A percentile compares a stretch with the other conserved stretches of the same genome.
Conservation (phyloP, 2,113 vertebrate species). For the Hystrix cristata region DNA sequence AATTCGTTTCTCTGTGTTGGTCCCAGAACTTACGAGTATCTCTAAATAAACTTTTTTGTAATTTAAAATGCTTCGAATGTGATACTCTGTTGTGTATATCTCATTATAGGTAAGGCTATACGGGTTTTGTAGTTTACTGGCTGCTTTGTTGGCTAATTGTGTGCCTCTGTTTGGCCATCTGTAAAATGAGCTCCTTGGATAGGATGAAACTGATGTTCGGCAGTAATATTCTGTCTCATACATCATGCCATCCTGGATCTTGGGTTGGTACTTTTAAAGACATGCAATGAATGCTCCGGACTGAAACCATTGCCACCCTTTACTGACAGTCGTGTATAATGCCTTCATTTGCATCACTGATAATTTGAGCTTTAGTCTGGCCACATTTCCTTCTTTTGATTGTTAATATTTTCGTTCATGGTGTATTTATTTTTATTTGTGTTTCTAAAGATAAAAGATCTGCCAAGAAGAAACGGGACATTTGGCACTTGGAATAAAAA, state of each 20-base stretch:
- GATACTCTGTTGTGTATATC: neutral
- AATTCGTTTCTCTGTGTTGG: neutral
- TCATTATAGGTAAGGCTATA: neutral
- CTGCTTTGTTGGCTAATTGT: neutral
- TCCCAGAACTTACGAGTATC: neutral
- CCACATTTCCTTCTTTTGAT: neutral
- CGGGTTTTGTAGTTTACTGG: neutral
- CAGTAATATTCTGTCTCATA: neutral
- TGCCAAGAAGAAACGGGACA: neutral
- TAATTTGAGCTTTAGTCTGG: slow-evolving; percentile 29
- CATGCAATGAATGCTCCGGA: neutral
- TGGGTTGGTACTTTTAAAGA: neutral
- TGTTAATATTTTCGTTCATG: slow-evolving; percentile 1
- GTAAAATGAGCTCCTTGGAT: neutral
- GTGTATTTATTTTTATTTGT: neutral
- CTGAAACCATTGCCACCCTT: neutral
- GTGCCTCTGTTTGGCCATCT: neutral
- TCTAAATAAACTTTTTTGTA: neutral
- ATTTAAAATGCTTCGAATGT: neutral
- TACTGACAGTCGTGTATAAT: neutral
- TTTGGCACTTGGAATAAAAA: neutral
- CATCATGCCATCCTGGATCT: neutral
- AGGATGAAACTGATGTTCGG: neutral
- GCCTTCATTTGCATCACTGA: neutral
- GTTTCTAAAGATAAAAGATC: neutral